phyloP scores from a whole-genome alignment of 2,113 vertebrate species.

The Xiphophorus hellerii region DNA sequence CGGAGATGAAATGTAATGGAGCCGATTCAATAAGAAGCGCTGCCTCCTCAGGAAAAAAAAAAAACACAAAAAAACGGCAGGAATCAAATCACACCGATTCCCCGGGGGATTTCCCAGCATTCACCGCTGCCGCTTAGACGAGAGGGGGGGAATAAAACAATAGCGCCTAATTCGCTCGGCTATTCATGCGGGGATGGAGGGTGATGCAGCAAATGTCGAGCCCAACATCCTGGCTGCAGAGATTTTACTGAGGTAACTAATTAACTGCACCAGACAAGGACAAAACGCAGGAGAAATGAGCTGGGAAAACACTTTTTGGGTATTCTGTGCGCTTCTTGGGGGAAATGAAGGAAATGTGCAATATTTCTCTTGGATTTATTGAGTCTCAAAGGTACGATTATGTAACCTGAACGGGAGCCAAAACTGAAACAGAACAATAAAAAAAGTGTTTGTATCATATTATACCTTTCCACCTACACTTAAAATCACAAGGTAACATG shows the following conservation, averaged over 20 bases:
- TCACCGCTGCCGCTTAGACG: constrained; percentile 43
- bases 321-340: constrained; percentile 22
- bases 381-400: constrained; percentile 46
- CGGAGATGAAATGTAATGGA: constrained; percentile 73
- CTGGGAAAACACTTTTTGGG: background rate
- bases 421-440: constrained; percentile 23
- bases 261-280: constrained; percentile 12
- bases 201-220: constrained; percentile 19
- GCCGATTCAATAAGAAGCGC: constrained; percentile 71
- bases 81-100: constrained; percentile 69
- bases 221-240: background rate
- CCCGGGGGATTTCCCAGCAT: constrained; percentile 63
- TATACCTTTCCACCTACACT: constrained; percentile 24
- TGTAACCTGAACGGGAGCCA: constrained; percentile 40
- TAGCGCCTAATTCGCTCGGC: constrained; percentile 56
- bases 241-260: constrained; percentile 26
- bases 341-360: background rate
- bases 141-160: constrained; percentile 51
- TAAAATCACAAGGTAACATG: constrained; percentile 6
- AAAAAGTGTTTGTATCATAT: constrained; percentile 16
- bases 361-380: constrained; percentile 45
- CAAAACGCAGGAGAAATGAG: background rate
- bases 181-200: constrained; percentile 8
- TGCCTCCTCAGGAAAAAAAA: constrained; percentile 43
- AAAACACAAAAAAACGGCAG: background rate